Conservation (phyloP, 2,888 invertebrate genomes). For the Sussaba pulchella region DNA sequence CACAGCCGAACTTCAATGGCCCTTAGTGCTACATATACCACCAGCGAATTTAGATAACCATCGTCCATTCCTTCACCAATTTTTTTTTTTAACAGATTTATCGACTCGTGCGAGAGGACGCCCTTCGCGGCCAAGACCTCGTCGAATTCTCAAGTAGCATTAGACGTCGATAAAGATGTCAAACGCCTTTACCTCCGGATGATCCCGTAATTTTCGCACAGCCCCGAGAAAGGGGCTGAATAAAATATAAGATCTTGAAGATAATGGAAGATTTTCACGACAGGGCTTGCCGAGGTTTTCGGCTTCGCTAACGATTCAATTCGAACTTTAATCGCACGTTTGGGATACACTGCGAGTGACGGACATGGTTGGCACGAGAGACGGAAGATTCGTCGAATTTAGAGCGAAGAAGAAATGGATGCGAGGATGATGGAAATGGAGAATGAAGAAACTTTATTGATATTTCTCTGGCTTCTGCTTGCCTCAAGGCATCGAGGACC, state of each 20-base stretch:
- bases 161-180: slow-evolving; percentile 43
- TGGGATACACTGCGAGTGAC: slow-evolving; percentile 29
- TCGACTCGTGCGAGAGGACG: slow-evolving; percentile 19
- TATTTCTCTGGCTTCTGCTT: slow-evolving; percentile 52
- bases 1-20: slow-evolving; percentile 61
- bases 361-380: slow-evolving; percentile 6
- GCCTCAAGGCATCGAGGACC: slow-evolving; percentile 38
- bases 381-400: slow-evolving; percentile 39
- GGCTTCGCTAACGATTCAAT: slow-evolving; percentile 10
- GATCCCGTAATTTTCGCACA: slow-evolving; percentile 2
- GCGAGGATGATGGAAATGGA: slow-evolving; percentile 53
- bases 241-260: slow-evolving; percentile 7
- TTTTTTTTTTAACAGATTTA: slow-evolving; percentile 45
- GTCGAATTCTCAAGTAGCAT: slow-evolving; percentile 38
- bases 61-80: slow-evolving; percentile 36
- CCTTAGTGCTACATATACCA: slow-evolving; percentile 52
- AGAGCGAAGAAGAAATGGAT: slow-evolving; percentile 2
- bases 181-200: slow-evolving; percentile 9
- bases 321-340: slow-evolving; percentile 39
- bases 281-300: slow-evolving; percentile 6
- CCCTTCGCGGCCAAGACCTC: slow-evolving; percentile 14
- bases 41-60: slow-evolving; percentile 63
- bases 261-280: slow-evolving; percentile 18
- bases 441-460: slow-evolving; percentile 46
- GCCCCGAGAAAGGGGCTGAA: not conserved